Percentiles rank a stretch among this genome's conserved stretches.
Conservation (phyloP, 1,140 invertebrate species). For the Rhyacophila brunnea region DNA sequence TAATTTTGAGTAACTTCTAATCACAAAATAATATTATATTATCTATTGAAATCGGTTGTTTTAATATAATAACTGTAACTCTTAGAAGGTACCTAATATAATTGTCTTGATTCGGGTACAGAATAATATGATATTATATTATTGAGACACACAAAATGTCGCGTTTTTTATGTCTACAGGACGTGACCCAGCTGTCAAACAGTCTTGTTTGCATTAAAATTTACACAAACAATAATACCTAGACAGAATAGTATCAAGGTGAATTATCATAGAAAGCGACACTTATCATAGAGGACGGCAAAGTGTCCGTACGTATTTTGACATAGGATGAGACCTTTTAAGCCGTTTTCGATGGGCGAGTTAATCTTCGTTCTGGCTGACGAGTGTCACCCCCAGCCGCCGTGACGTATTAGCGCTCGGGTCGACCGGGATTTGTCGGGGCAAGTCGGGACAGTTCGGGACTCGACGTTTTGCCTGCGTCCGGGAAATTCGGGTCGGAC, state of each 20-base stretch:
- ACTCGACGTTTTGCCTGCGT: too few relatives aligned
- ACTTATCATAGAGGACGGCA: neutral
- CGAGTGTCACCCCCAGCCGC: constrained; percentile 4
- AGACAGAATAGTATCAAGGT: too few relatives aligned
- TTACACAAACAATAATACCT: neutral
- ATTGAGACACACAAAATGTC: neutral
- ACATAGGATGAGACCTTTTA: constrained; percentile 8
- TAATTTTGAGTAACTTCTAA: too few relatives aligned
- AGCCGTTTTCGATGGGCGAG: constrained; percentile 13
- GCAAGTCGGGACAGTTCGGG: too few relatives aligned
- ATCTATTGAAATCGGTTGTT: too few relatives aligned
- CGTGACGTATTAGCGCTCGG: constrained; percentile 10
- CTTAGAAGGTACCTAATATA: too few relatives aligned
- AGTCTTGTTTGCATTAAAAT: neutral
- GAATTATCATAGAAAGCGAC: constrained; percentile 3
- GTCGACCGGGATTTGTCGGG: too few relatives aligned
- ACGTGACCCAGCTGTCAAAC: neutral
- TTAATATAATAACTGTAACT: too few relatives aligned
- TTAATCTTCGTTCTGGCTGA: constrained; percentile 18
- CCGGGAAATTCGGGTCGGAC: too few relatives aligned
- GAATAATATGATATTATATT: neutral
- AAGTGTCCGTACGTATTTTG: constrained; percentile 4
- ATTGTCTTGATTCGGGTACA: neutral
- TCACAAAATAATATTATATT: too few relatives aligned
- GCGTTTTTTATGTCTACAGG: neutral